These are phyloP conservation scores for Chromoteleia sp. DNA, from an alignment of 2,888 invertebrate genomes.

Conservation along the genomic window DNA sequence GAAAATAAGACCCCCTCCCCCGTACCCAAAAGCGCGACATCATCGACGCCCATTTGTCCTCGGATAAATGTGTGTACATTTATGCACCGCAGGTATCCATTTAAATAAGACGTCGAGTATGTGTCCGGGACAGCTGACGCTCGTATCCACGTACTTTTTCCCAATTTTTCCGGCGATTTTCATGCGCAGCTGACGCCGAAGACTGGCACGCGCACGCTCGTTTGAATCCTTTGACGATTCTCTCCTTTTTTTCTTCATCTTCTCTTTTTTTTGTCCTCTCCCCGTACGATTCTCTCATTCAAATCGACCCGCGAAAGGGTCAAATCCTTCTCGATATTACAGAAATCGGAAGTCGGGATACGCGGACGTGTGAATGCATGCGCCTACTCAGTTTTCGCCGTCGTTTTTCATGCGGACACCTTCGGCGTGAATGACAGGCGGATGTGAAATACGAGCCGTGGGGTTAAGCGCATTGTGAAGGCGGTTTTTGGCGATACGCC, in stretches of 20 bases:
- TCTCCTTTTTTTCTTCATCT: constrained; percentile 6
- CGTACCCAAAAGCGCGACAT: constrained; percentile 57
- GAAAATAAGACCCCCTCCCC: constrained; percentile 41
- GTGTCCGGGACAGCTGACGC: constrained; percentile 52
- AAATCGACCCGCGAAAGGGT: constrained; percentile 61
- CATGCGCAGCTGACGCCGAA: constrained; percentile 77
- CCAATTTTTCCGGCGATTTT: constrained; percentile 75
- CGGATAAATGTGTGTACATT: constrained; percentile 52
- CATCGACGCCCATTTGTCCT: constrained; percentile 46
- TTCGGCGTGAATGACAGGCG: constrained; percentile 51
- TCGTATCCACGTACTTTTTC: constrained; percentile 59
- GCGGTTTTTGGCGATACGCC: constrained; percentile 40
- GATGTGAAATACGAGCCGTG: constrained; percentile 54
- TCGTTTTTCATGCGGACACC: constrained; percentile 44
- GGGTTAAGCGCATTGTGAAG: constrained; percentile 40
- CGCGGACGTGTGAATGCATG: constrained; percentile 14
- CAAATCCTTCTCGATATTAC: constrained; percentile 49
- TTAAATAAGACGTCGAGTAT: constrained; percentile 62
- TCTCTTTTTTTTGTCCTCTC: not conserved
- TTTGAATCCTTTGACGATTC: constrained; percentile 42
- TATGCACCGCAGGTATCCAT: constrained; percentile 61
- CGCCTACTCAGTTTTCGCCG: constrained; percentile 18
- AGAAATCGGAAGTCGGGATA: constrained; percentile 32
- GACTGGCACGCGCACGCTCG: constrained; percentile 82
- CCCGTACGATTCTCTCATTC: constrained; percentile 15